Evolutionary conservation across 2,113 vertebrate genomes (phyloP), one percentile per base, ranked within the genome.

Genomic region (Silurus asotus): DNA sequence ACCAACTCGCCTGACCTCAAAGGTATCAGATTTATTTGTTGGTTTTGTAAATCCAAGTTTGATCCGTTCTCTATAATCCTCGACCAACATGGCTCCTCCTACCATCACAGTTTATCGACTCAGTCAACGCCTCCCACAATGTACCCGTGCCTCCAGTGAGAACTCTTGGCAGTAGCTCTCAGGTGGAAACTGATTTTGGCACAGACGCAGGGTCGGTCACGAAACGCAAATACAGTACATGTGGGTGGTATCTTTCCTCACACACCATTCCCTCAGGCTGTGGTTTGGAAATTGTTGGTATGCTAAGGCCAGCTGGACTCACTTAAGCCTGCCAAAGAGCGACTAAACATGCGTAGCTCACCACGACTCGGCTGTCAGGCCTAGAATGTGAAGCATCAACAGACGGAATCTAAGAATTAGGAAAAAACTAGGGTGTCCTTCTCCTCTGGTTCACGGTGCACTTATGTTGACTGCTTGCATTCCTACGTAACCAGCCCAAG

Each of bases 401-500:
- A 81, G 53, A 25, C 56, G 84, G 82, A 80, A 15, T 76, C 17
- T 5, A 23, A 67, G 37, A 86, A 70, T 9, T 48, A 23, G 61
- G 76, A 23, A 67, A 74, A 20, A 62, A 11, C 45, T 53, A 28
- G n/a, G 59, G n/a, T 15, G 51, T 61, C 55, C n/a, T 53, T 53
- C 64, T 8, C 51, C 77, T 56, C 19, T 49, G 59, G 20, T 9
- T 37, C 55, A 79, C 51, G 25, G 59, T 76, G 86, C 62, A 56
- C 89, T 80, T 86, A 81, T 19, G 49, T 80, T 75, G 79, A 75
- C 80, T 84, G 89, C 81, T 86, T 88, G 87, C 81, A 84, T 51
- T 45, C 56, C 70, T 56, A 90, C 88, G 87, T 84, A 84, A 87
- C 87, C 85, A 84, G 88, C 91, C 92, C 92, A 93, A 88, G 85